Conservation (phyloP, 2,113 vertebrate genomes). For the Ictidomys tridecemlineatus region DNA sequence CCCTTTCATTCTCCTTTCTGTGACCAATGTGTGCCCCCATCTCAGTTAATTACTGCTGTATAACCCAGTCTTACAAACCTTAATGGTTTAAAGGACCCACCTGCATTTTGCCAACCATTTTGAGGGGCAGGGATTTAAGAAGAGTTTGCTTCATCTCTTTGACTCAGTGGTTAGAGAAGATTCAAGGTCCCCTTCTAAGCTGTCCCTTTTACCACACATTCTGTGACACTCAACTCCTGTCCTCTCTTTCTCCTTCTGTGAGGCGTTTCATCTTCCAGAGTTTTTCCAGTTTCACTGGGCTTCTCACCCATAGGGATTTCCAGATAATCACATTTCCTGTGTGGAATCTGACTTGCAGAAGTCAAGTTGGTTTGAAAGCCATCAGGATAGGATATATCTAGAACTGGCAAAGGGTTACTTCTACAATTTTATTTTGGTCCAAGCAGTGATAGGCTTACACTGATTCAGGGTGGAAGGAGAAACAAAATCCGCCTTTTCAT, state of each 20-base stretch:
- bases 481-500: not conserved
- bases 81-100: not conserved
- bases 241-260: not conserved
- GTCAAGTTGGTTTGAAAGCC: not conserved
- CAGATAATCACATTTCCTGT: not conserved
- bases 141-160: not conserved
- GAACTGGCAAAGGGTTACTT: not conserved
- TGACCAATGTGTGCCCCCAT: not conserved
- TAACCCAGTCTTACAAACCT: not conserved
- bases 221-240: not conserved
- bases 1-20: conserved; percentile 49
- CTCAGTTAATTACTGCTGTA: conserved; percentile 33
- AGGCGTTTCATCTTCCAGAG: not conserved
- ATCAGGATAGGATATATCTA: not conserved
- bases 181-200: not conserved
- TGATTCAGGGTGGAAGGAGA: not conserved
- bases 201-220: not conserved
- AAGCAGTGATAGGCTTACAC: not conserved
- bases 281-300: not conserved
- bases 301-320: not conserved
- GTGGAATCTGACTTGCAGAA: not conserved
- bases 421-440: not conserved
- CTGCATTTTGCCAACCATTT: not conserved
- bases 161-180: not conserved
- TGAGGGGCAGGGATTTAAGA: not conserved